A percentile compares a stretch with the other conserved stretches of the same genome.
phyloP scores from a whole-genome alignment of 2,113 vertebrate genomes.

The Bostrychus sinensis region DNA sequence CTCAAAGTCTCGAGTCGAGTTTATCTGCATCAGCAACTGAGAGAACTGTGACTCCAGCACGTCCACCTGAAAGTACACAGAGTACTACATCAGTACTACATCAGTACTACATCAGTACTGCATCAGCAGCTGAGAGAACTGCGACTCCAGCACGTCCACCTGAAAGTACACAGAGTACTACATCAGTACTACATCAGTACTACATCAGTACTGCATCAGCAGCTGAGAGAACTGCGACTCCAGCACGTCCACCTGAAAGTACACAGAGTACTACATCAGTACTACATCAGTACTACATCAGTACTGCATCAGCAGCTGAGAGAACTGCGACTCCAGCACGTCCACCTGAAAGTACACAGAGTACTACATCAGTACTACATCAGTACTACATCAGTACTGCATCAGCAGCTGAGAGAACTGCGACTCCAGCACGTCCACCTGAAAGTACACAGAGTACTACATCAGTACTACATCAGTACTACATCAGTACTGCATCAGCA shows the following conservation, averaged over 20 bases:
- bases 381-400: neutral
- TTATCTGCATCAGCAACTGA: conserved; percentile 95
- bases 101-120: neutral
- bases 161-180: conserved; percentile 42
- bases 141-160: conserved; percentile 92
- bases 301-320: conserved; percentile 36
- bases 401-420: neutral
- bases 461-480: neutral
- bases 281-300: neutral
- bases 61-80: conserved; percentile 84
- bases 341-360: conserved; percentile 84
- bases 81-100: neutral
- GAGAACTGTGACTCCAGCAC: conserved; percentile 98
- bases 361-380: neutral
- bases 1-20: conserved; percentile 95
- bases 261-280: neutral
- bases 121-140: conserved; percentile 57
- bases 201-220: neutral
- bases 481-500: neutral
- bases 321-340: conserved; percentile 84
- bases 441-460: too few species aligned
- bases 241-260: conserved; percentile 90
- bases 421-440: too few species aligned
- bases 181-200: neutral
- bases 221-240: conserved; percentile 76